Evolutionary conservation across 2,113 vertebrate genomes (phyloP).

Genomic region (Cephalophus harveyi): DNA sequence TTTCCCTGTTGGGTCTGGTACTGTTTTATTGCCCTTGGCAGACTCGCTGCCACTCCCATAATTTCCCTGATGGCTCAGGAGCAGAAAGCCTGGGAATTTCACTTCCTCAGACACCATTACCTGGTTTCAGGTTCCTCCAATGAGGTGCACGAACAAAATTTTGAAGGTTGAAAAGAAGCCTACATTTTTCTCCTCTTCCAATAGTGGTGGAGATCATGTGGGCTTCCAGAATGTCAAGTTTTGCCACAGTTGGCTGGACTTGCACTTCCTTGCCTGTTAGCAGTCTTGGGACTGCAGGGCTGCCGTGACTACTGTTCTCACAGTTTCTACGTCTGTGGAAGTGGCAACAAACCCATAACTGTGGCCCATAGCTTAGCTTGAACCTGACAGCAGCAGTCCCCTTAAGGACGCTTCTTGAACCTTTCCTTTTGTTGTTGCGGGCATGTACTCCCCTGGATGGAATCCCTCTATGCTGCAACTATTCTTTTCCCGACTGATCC

Average conservation of each 20-base stretch:
- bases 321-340: background rate
- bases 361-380: background rate
- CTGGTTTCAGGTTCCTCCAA: background rate
- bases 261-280: background rate
- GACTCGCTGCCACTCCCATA: background rate
- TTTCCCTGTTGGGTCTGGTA: background rate
- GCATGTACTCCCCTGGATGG: background rate
- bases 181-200: background rate
- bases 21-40: background rate
- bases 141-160: background rate
- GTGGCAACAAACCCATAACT: background rate
- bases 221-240: background rate
- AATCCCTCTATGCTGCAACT: background rate
- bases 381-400: background rate
- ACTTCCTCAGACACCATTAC: background rate
- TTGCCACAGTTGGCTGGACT: background rate
- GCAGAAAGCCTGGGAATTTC: background rate
- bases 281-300: background rate
- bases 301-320: background rate
- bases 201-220: rapidly evolving
- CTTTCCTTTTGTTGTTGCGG: background rate
- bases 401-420: background rate
- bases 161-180: background rate
- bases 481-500: background rate
- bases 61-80: background rate